Percentiles rank a stretch among this genome's conserved stretches.
Conservation (phyloP, 1,140 invertebrate genomes). For the Lucilia sericata region DNA sequence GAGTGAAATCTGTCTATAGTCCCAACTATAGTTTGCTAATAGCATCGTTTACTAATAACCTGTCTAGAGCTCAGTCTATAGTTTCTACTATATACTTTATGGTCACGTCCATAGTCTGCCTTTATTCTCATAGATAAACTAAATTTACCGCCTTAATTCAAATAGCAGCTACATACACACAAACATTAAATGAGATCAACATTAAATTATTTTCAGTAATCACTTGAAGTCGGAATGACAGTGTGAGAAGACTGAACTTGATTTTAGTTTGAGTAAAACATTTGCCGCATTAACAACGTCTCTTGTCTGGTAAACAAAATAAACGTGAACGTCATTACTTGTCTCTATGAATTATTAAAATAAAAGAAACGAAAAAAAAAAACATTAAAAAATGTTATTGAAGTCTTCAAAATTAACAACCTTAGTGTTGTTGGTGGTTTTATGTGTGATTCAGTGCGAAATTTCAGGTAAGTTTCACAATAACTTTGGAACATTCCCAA, state of each 20-base stretch:
- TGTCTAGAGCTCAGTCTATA: too few species aligned
- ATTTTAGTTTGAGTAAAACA: slow-evolving; percentile 32
- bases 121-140: too few species aligned
- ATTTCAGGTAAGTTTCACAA: slow-evolving; percentile 55
- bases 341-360: slow-evolving; percentile 6
- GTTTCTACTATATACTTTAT: too few species aligned
- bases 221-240: neutral
- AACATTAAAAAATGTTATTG: slow-evolving; percentile 40
- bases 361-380: slow-evolving; percentile 3
- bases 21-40: too few species aligned
- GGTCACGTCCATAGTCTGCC: too few species aligned
- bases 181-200: slow-evolving; percentile 5
- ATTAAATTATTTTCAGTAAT: neutral
- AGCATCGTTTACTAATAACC: too few species aligned
- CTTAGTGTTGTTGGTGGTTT: slow-evolving; percentile 29
- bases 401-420: slow-evolving; percentile 4
- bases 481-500: neutral
- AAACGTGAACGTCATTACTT: neutral
- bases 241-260: neutral
- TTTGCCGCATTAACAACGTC: slow-evolving; percentile 27
- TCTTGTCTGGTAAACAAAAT: neutral
- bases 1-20: too few species aligned
- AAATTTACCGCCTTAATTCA: too few species aligned
- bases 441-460: slow-evolving; percentile 54
- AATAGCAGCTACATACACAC: neutral